These are phyloP conservation scores for Lasioglossum albipes DNA, from an alignment of 1,140 invertebrate species.

Conservation along the genomic window DNA sequence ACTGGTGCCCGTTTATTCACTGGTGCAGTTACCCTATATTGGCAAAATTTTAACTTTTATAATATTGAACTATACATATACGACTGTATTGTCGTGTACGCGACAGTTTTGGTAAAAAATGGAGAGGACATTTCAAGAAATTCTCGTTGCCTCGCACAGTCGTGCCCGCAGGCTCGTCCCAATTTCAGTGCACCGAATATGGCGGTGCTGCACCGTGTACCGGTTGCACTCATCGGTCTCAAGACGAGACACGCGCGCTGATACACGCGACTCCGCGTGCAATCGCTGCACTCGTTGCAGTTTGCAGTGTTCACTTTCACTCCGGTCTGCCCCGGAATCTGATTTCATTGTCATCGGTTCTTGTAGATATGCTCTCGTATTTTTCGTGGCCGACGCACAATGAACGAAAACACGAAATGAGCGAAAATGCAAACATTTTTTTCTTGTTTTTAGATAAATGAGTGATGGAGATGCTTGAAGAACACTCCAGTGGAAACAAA, in stretches of 20 bases:
- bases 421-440: no score
- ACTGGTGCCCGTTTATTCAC: no score
- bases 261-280: neutral
- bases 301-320: constrained; percentile 63
- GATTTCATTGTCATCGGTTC: constrained; percentile 42
- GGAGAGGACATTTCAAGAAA: neutral
- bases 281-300: constrained; percentile 39
- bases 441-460: no score
- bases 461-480: no score
- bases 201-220: constrained; percentile 50
- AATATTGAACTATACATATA: no score
- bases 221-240: constrained; percentile 58
- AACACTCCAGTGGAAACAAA: no score
- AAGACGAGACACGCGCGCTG: constrained; percentile 47
- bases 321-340: constrained; percentile 32
- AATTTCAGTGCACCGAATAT: constrained; percentile 65
- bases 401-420: no score
- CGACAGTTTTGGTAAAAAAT: neutral
- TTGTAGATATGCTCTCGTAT: neutral
- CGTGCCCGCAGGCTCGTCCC: neutral
- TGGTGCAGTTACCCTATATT: no score
- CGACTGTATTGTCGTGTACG: no score
- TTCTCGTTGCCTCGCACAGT: neutral
- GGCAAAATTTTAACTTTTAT: no score
- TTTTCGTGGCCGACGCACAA: neutral